Percentiles rank a stretch among this genome's conserved stretches.
phyloP scores from a whole-genome alignment of 2,113 vertebrate species.

The Aleadryas rufinucha region DNA sequence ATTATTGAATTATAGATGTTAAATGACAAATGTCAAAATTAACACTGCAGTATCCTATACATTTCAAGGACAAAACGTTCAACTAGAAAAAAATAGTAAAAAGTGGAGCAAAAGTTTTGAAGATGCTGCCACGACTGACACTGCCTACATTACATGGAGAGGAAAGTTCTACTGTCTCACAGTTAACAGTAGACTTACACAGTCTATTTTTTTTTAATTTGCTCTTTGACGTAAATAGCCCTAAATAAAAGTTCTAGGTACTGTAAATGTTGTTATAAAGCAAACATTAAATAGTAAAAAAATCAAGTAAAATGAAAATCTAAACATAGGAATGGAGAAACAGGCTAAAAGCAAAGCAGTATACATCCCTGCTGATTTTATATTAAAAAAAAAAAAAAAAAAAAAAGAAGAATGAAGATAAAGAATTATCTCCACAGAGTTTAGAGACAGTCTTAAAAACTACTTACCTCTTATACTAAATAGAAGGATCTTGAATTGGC shows the following conservation, averaged over 20 bases:
- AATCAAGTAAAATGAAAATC: neutral
- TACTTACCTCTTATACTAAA: neutral
- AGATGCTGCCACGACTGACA: neutral
- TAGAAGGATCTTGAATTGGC: neutral
- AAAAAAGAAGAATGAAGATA: neutral
- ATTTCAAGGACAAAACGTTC: neutral
- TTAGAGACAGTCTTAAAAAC: neutral
- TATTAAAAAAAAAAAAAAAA: neutral
- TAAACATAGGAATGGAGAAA: neutral
- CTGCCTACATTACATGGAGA: neutral
- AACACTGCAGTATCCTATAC: neutral
- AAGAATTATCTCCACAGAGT: neutral
- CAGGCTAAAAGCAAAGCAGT: neutral
- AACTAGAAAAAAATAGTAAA: neutral
- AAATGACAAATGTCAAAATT: neutral
- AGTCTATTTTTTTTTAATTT: neutral
- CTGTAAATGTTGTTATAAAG: neutral
- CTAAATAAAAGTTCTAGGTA: neutral
- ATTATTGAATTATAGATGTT: neutral
- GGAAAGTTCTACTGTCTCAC: neutral
- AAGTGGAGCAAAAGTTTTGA: neutral
- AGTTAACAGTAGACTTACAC: neutral
- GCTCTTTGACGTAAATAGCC: neutral
- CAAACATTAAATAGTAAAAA: neutral
- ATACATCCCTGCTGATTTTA: neutral